phyloP scores from a whole-genome alignment of 92 coral and sea anemone genomes.

The Siderastrea siderea region DNA sequence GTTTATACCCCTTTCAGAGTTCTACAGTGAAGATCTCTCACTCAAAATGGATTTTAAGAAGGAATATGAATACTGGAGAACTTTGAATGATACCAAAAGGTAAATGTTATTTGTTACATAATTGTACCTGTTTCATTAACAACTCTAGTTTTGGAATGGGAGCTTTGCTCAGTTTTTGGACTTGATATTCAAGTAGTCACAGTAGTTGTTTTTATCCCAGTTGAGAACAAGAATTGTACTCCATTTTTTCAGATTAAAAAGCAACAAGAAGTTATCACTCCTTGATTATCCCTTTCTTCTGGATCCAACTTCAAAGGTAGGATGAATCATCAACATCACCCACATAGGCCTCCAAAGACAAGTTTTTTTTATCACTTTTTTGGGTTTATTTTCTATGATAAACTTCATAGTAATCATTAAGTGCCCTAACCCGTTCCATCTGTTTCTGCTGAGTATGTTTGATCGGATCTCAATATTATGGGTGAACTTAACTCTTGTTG shows the following conservation, averaged over 20 bases:
- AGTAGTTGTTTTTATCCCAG: neutral
- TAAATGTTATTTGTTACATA: neutral
- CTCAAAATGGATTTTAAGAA: slow-evolving; percentile 93
- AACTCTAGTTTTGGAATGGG: too few relatives aligned
- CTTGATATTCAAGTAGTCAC: too few relatives aligned
- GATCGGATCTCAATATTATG: too few relatives aligned
- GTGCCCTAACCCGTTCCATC: too few relatives aligned
- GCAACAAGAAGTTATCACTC: slow-evolving; percentile 44
- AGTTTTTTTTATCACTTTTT: too few relatives aligned
- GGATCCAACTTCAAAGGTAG: slow-evolving; percentile 96
- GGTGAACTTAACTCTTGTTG: too few relatives aligned
- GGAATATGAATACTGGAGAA: slow-evolving; percentile 94
- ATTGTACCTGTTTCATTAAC: too few relatives aligned
- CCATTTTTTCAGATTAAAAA: slow-evolving; percentile 12
- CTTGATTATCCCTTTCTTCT: slow-evolving; percentile 90
- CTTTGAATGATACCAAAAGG: slow-evolving; percentile 41
- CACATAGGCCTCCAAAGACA: too few relatives aligned
- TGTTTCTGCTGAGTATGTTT: too few relatives aligned
- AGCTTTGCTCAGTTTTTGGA: too few relatives aligned
- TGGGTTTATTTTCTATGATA: too few relatives aligned
- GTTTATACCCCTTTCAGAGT: slow-evolving; percentile 70
- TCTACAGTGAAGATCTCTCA: slow-evolving; percentile 95
- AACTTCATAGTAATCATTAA: too few relatives aligned
- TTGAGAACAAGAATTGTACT: neutral
- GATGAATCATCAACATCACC: neutral